These are phyloP conservation scores for Rafetus swinhoei DNA, from an alignment of 2,113 vertebrate genomes.

Conservation along the genomic window DNA sequence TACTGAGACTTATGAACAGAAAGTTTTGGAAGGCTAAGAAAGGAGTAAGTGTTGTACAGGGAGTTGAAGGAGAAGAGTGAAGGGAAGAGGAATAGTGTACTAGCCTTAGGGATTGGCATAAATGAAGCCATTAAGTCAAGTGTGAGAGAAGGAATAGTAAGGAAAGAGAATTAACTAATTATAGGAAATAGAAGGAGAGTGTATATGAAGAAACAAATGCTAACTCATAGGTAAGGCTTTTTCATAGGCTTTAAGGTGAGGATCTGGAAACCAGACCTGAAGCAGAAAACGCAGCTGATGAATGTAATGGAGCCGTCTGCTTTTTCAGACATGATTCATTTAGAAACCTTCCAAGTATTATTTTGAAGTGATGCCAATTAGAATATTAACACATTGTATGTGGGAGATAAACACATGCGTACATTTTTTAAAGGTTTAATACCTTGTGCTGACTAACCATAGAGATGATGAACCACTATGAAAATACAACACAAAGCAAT, in stretches of 20 bases:
- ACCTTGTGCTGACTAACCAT: rapidly evolving
- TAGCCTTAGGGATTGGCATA: neutral
- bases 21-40: neutral
- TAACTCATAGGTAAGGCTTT: neutral
- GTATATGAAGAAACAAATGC: neutral
- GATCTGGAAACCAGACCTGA: neutral
- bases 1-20: neutral
- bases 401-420: neutral
- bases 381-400: neutral
- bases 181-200: neutral
- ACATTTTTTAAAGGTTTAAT: neutral
- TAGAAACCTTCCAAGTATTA: neutral
- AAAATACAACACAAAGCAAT: neutral
- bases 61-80: neutral
- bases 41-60: neutral
- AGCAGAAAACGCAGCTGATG: neutral
- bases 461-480: neutral
- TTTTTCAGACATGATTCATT: neutral
- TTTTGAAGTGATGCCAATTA: neutral
- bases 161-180: neutral
- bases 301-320: neutral
- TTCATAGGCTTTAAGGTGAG: neutral
- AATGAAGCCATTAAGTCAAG: neutral
- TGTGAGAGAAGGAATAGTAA: neutral
- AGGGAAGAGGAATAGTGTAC: neutral